Base-by-base conservation (phyloP, 2,113 vertebrate species). In the Spea multiplicata region DNA sequence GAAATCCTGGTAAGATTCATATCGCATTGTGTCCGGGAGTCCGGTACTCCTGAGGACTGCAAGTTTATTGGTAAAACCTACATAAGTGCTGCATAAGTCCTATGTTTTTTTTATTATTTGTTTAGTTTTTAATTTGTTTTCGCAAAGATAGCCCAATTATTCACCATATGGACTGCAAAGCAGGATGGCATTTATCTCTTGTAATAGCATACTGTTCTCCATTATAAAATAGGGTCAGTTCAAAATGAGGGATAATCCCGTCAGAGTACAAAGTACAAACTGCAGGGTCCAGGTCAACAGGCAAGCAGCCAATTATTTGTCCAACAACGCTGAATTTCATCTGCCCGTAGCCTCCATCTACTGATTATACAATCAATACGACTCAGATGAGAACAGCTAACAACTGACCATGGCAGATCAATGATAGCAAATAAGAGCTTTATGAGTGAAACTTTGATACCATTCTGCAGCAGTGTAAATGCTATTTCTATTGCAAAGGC, bases 351-450 rank as follows among this genome's bases (percentile, higher is more conserved):
- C 92, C 90, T 90, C 92, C 91, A 93, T 94, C 93, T 93, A 91
- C 96, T 98, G 97, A 99, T 98, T 97, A 99, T 95, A 94, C 93
- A 92, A 94, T 98, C 97, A 94, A 98, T 99, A 97, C 92, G 89
- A 91, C 91, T 93, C 93, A 93, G 95, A 97, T 97, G 96, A 98
- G 96, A 95, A 94, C 94, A 96, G 94, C 95, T 95, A 94, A 95
- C 96, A 95, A 98, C 96, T 96, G 96, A 96, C 96, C 94, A 82
- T 93, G 93, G 91, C 93, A 92, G 96, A 99, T 99, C 97, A 95
- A 98, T 98, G 95, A 92, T 86, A 87, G 92, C 95, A 97, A 99
- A 99, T 98, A 98, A 97, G 94, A 91, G 92, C 95, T 95, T 97
- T 94, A 92, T 90, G 92, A 92, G 94, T 95, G 93, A 95, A 93